Base-by-base conservation (phyloP, 2,797 vertebrate species). In the Myripristis jacobus region DNA sequence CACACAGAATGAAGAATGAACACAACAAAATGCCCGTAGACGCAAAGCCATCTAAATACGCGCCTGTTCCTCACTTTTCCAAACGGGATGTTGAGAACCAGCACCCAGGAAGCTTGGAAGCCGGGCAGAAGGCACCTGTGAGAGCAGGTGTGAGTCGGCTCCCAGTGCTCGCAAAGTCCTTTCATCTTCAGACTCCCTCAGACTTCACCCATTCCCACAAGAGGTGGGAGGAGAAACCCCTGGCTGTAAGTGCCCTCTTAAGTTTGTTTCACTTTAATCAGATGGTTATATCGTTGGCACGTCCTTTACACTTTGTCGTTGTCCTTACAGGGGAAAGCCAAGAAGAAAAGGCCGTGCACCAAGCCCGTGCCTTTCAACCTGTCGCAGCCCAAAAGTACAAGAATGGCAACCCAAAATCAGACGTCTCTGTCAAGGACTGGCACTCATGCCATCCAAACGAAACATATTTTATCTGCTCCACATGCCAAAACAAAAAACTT, bases 301-400 rank as follows among this genome's bases (percentile, higher is more conserved):
- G 10, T 61, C 54, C 1, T 59, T 52, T 59, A 56, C 31, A 21
- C 13, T 19, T 55, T 24, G 12, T 69, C 0, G 15, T 71, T 65
- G 73, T 73, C 3, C 51, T n/a, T 77, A 1, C 59, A 95, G 94
- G 87, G 90, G 22, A 94, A 94, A 88, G 73, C 85, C 19, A 93
- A 66, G 64, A 92, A 87, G 73, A 94, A 89, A 84, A 94, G 88
- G 85, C 82, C 89, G 0, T 89, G 82, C 64, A 93, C 93, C 64
- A 90, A 94, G 67, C 91, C 90, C n/a, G 72, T 92, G 44, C 93
- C 93, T 46, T 95, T 95, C 79, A 93, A 86, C 61, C 62, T 93
- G 1, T 89, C 92, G 1, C 84, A 92, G 53, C 75, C 89, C 5
- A 92, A 72, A 75, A 75, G 29, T 29, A 76, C 53, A 41, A 87